Evolutionary conservation across 2,113 vertebrate genomes (phyloP).

Genomic region (Campylorhamphus procurvoides): DNA sequence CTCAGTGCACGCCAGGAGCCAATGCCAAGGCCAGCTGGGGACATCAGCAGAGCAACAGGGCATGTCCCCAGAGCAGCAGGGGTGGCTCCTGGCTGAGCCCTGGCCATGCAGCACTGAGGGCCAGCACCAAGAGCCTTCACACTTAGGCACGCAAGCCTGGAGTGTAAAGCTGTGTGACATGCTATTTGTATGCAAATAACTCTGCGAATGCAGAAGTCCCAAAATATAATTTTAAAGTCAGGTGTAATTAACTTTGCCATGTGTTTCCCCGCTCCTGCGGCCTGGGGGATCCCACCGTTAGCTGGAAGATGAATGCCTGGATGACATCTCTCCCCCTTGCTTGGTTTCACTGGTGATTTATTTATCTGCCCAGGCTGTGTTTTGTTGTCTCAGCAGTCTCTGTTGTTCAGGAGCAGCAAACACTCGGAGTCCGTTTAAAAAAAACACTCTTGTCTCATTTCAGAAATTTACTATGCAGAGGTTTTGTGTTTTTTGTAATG

Average conservation of each 20-base stretch:
- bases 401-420: conserved; percentile 22
- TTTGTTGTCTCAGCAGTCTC: conserved; percentile 66
- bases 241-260: conserved; percentile 57
- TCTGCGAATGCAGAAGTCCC: conserved; percentile 18
- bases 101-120: rapidly evolving
- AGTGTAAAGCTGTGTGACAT: background rate
- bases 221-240: conserved; percentile 64
- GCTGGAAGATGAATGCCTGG: conserved; percentile 30
- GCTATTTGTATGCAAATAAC: conserved; percentile 65
- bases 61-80: background rate
- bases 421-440: conserved; percentile 44
- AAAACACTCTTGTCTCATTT: conserved; percentile 58
- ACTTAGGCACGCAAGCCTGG: rapidly evolving
- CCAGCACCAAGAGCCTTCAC: background rate
- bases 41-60: background rate
- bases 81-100: background rate
- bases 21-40: background rate
- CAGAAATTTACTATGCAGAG: conserved; percentile 66
- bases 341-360: conserved; percentile 47
- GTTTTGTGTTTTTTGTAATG: conserved; percentile 71
- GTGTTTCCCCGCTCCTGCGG: conserved; percentile 32
- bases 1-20: background rate
- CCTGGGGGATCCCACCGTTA: conserved; percentile 32
- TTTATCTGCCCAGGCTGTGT: conserved; percentile 52
- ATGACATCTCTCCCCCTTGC: background rate